Evolutionary conservation across 2,797 vertebrate genomes (phyloP), one percentile per base, ranked within the genome.

Genomic region (Pelobates cultripes): DNA sequence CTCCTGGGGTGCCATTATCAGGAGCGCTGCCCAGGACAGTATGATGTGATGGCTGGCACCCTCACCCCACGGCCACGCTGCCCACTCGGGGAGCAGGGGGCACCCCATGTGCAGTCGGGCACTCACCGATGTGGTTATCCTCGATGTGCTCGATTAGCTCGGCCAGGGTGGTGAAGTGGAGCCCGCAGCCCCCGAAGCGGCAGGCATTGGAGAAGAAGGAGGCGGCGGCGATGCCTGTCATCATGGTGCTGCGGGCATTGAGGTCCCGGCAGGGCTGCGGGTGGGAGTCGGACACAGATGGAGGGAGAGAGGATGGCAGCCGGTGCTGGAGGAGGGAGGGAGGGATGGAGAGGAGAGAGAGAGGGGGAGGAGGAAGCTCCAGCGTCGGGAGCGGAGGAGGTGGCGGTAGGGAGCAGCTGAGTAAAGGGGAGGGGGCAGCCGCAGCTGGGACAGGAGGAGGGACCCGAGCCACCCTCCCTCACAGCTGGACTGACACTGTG

Each of bases 101-200:
- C 28, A 28, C 28, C 28, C 28, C 28, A 28, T 28, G 28, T 28
- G 28, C 28, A 28, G 28, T 28, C 28, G 28, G 28, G 28, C 78
- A 88, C 92, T 95, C 89, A 99, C 97, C 97, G 93, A 99, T 99
- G 91, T 98, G 97, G 93, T 92, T 96, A 86, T 97, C 97, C 89
- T 99, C 97, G 91, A 99, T 99, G 93, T 99, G 97, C 88, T 95
- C 96, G 90, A 99, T 99, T 85, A 99, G 97, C 92, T 98, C 97
- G 84, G 94, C 91, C 94, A 99, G 91, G 84, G 94, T 95, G 83
- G 96, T 95, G 90, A 98, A 98, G 93, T 96, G 96, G 42, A 96
- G 96, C 86, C 97, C 96, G 92, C 97, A 99, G 93, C 96, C 94
- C 85, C 96, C 96, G 90, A 98, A 99, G 77, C 95, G 95, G 93